phyloP scores from a whole-genome alignment of 2,797 vertebrate species.

The Anguilla marmorata region DNA sequence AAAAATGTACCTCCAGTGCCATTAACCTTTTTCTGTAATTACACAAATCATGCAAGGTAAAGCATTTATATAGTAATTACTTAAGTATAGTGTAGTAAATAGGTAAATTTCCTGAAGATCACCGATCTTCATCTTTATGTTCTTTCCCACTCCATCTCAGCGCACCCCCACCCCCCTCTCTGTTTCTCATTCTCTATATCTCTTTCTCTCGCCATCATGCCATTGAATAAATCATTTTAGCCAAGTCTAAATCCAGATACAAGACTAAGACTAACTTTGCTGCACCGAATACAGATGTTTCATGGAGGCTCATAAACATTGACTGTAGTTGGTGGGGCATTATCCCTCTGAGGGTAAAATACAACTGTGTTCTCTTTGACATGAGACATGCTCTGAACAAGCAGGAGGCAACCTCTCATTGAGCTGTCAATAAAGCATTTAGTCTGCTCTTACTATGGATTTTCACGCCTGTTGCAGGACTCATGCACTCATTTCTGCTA shows the following conservation, averaged over 20 bases:
- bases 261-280: neutral
- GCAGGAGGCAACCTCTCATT: slow-evolving; percentile 29
- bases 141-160: no score
- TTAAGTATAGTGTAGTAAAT: neutral
- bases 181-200: neutral
- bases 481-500: slow-evolving; percentile 20
- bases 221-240: neutral
- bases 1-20: neutral
- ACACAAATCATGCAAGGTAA: neutral
- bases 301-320: slow-evolving; percentile 47
- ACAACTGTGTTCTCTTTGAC: slow-evolving; percentile 27
- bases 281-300: slow-evolving; percentile 34
- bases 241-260: neutral
- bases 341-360: slow-evolving; percentile 38
- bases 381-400: slow-evolving; percentile 32
- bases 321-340: slow-evolving; percentile 36
- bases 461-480: slow-evolving; percentile 1
- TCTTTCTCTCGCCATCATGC: neutral
- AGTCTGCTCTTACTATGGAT: slow-evolving; percentile 17
- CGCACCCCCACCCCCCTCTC: neutral
- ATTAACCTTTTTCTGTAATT: neutral
- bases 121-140: no score
- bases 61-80: neutral
- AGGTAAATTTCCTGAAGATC: neutral
- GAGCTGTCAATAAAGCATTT: slow-evolving; percentile 38